phyloP scores from a whole-genome alignment of 2,888 invertebrate genomes.

The Osedax frankpressi region DNA sequence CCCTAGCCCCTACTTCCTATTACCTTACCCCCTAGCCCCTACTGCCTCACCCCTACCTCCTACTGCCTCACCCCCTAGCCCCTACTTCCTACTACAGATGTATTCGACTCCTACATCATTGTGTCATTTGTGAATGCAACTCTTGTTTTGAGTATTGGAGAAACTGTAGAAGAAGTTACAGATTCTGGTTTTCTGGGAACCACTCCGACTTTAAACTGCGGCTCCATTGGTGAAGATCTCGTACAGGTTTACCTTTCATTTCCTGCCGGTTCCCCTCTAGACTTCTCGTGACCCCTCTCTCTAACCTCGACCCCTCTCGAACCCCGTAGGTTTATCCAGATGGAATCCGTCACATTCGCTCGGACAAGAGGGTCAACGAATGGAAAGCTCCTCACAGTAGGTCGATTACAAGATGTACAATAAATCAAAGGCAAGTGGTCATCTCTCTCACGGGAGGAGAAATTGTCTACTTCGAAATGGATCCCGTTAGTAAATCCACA shows the following conservation, averaged over 20 bases:
- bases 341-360: slow-evolving; percentile 92
- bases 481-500: slow-evolving; percentile 71
- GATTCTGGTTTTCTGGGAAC: slow-evolving; percentile 98
- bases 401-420: slow-evolving; percentile 89
- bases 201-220: slow-evolving; percentile 93
- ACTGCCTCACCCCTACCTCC: background rate
- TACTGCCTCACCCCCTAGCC: too few species aligned
- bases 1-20: too few species aligned
- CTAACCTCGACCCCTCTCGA: background rate
- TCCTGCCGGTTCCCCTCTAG: background rate
- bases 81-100: slow-evolving; percentile 56
- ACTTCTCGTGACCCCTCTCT: background rate
- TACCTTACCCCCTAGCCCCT: too few species aligned
- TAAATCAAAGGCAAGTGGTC: slow-evolving; percentile 94
- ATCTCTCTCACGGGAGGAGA: slow-evolving; percentile 94
- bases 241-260: slow-evolving; percentile 61
- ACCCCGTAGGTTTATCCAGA: slow-evolving; percentile 73
- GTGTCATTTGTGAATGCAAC: slow-evolving; percentile 98
- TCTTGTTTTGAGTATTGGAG: slow-evolving; percentile 93
- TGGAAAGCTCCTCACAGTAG: slow-evolving; percentile 98
- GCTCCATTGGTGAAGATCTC: slow-evolving; percentile 87
- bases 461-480: slow-evolving; percentile 98
- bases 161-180: slow-evolving; percentile 99
- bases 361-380: slow-evolving; percentile 94
- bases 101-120: slow-evolving; percentile 97